Evolutionary conservation across 35 echinoderm and acorn worm species (phyloP).

Genomic region (Heliocidaris tuberculata): DNA sequence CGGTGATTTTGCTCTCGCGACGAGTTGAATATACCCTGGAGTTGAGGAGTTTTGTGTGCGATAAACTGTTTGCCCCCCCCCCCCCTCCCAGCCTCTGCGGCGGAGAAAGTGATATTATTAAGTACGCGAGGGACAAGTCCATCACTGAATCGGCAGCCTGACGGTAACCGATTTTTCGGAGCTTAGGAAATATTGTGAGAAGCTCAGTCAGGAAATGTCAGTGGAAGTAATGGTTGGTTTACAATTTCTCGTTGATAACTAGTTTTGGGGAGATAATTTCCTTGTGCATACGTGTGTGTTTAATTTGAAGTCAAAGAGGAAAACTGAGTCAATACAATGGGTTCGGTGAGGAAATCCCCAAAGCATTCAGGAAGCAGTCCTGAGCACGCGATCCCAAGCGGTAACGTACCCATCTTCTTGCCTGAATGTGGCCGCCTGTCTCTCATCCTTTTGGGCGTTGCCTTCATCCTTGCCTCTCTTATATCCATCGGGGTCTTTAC

Average conservation of each 20-base stretch:
- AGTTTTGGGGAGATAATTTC: neutral
- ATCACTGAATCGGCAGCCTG: neutral
- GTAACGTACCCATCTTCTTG: conserved; percentile 18
- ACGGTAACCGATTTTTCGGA: neutral
- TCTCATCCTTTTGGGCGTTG: conserved; percentile 17
- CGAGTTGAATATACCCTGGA: neutral
- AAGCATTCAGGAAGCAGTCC: conserved; percentile 28
- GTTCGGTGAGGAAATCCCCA: neutral
- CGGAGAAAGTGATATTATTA: neutral
- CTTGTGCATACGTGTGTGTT: neutral
- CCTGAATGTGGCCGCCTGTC: conserved; percentile 33
- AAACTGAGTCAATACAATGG: neutral
- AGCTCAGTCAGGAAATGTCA: neutral
- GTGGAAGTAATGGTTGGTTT: neutral
- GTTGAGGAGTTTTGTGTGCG: neutral
- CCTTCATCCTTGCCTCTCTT: conserved; percentile 31
- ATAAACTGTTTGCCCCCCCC: neutral
- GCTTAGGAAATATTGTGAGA: neutral
- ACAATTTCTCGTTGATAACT: neutral
- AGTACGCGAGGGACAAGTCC: neutral
- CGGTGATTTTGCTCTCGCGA: neutral
- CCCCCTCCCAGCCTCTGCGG: neutral
- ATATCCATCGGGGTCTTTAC: conserved; percentile 29
- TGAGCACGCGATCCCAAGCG: conserved; percentile 7
- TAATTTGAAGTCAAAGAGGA: neutral